Base-by-base conservation (phyloP, 2,113 vertebrate genomes). In the Tragelaphus strepsiceros region DNA sequence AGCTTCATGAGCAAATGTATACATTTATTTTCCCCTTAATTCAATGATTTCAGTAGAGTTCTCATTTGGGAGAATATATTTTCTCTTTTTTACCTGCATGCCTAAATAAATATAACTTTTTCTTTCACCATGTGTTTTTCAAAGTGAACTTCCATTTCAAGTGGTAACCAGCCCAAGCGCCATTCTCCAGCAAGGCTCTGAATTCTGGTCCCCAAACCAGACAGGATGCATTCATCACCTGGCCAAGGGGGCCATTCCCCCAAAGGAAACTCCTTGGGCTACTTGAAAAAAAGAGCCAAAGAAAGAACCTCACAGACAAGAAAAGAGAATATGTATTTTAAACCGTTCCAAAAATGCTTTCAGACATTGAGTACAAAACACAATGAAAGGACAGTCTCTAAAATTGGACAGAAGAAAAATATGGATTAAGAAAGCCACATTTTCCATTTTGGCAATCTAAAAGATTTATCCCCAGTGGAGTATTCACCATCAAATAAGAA, bases 111-210 rank as follows among this genome's bases (percentile, higher is more conserved):
- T 95, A 21, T 3, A 49, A 61, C 15, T 88, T 49, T 90, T 89
- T 32, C 71, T 96, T 64, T 93, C 19, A 26, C 14, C 49, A 74
- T 85, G 35, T 77, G 17, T 28, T 97, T 97, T 96, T 58, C 59
- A 39, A 90, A 96, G 49, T 58, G 71, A 96, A 91, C 43, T 80
- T 96, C 61, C 59, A 59, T 92, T 92, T 88, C 88, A 58, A 26
- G 43, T 49, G 80, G 32, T 81, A 13, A 7, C 32, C 26, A 84
- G 59, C 4, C 46, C 16, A 9, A 28, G 3, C 2, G 39, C 85
- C 74, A 54, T 54, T 93, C 94, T 43, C 62, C 91, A 58, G 53
- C 56, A 91, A 1, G 32, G 9, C 16, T 67, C 24, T 87, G 30
- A 16, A 35, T 39, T 89, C 62, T 88, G 28, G 80, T 87, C 61